Base-by-base conservation (phyloP, 92 coral and sea anemone species). In the Diadumene lineata region DNA sequence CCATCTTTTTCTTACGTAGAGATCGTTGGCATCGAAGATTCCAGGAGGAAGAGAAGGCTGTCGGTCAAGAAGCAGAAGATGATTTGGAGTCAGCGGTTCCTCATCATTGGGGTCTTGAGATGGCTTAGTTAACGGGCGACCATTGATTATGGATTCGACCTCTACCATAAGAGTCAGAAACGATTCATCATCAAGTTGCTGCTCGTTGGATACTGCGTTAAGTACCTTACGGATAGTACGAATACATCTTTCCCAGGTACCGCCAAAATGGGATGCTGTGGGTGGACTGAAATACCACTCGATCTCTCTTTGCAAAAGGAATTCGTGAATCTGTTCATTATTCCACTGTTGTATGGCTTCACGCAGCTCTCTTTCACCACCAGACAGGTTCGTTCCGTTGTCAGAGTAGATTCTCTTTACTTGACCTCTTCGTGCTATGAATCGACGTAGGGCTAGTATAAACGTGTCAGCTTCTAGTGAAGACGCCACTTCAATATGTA, bases 21-120 rank as follows among this genome's bases (percentile, higher is more conserved):
- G 21, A 26, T 83, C 88, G n/a, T 69, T 70, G 19, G 64, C 68
- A 1, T 34, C 30, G 55, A 82, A 82, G 7, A 75, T 32, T 34
- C 78, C 82, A 7, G 83, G 78, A 6, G 84, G 88, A 22, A 83
- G 56, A 19, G 62, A 66, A 4, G 88, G 84, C 22, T 68, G 69
- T 0, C 68, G 34, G 29, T 64, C 68, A 23, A 77, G 34, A 16
- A 78, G 60, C 4, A 79, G 77, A 50, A 79, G 57, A 69, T 68
- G 83, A 24, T 56, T 79, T 16, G 74, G 82, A 31, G 68, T 68
- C 10, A 76, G 50, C 1, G 82, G 81, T 63, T 82, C 83, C 43
- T 15, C 55, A 61, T 70, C 87, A 29, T 50, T 53, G 0, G 83
- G 83, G 64, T 83, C 84, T 44, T 57, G 62, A 19, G 74, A 77